phyloP scores from a whole-genome alignment of 2,888 invertebrate genomes.

The Chrysolina americana region DNA sequence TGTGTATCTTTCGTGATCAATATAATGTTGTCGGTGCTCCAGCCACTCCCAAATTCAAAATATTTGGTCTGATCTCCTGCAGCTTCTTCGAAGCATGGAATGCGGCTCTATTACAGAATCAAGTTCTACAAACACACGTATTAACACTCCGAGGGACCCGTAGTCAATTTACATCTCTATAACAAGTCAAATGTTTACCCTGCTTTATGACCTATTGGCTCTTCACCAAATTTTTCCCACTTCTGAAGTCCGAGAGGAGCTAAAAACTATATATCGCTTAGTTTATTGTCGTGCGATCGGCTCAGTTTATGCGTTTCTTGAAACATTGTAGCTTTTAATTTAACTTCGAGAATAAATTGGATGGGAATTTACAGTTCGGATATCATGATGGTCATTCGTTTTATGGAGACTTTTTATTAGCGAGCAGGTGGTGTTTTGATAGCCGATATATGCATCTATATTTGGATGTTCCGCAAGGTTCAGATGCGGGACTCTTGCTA shows the following conservation, averaged over 20 bases:
- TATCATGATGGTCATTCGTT: background rate
- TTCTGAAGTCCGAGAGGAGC: constrained; percentile 34
- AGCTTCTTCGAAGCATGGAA: constrained; percentile 58
- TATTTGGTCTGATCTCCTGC: constrained; percentile 39
- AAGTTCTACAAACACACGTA: constrained; percentile 70
- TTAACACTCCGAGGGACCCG: constrained; percentile 66
- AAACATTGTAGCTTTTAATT: constrained; percentile 1
- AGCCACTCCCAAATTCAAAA: constrained; percentile 45
- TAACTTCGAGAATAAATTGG: constrained; percentile 1
- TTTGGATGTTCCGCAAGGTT: background rate
- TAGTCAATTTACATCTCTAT: constrained; percentile 70
- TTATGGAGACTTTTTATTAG: background rate
- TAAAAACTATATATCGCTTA: constrained; percentile 15
- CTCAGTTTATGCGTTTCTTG: constrained; percentile 11
- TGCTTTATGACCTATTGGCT: constrained; percentile 63
- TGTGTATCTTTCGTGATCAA: background rate
- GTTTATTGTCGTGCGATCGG: background rate
- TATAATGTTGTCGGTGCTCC: constrained; percentile 5
- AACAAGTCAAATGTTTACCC: constrained; percentile 65
- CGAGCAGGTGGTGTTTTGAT: background rate
- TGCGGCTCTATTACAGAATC: constrained; percentile 70
- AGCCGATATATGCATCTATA: background rate
- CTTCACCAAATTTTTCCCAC: constrained; percentile 56
- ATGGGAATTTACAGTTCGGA: background rate
- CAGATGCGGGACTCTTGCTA: background rate